Evolutionary conservation across 2,888 invertebrate species (phyloP).

Genomic region (Lasioglossum pauxillum): DNA sequence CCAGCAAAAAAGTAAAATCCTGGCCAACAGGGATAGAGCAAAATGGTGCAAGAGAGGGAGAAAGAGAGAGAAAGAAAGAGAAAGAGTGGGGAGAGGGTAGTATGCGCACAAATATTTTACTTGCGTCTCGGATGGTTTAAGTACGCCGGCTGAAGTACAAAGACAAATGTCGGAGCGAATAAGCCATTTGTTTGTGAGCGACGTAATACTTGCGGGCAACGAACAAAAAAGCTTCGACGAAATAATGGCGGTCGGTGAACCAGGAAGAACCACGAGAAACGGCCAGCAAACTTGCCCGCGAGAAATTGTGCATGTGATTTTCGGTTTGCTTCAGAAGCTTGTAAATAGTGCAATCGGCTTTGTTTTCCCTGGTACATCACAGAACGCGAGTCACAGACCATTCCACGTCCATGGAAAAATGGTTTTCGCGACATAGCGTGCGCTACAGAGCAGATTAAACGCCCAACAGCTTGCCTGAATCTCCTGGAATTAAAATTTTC

Average conservation of each 20-base stretch:
- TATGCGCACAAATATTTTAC: conserved; percentile 74
- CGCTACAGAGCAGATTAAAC: background rate
- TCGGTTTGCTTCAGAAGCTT: background rate
- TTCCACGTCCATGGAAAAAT: background rate
- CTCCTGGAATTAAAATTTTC: background rate
- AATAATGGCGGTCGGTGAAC: conserved; percentile 40
- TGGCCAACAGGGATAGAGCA: background rate
- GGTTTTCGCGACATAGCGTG: background rate
- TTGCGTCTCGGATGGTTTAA: conserved; percentile 68
- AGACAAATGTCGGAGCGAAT: conserved; percentile 67
- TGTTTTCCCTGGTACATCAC: background rate
- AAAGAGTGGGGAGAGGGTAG: background rate
- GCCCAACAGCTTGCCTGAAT: background rate
- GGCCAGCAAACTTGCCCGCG: background rate
- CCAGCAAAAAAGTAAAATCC: conserved; percentile 30
- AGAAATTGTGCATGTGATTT: conserved; percentile 6
- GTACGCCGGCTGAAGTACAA: conserved; percentile 59
- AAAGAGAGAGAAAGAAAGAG: background rate
- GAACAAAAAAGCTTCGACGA: conserved; percentile 39
- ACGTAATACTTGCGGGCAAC: conserved; percentile 39
- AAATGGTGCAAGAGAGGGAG: background rate
- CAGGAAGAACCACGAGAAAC: background rate
- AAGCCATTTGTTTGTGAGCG: conserved; percentile 62
- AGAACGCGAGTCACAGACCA: background rate
- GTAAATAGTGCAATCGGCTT: background rate